Percentiles rank a stretch among this genome's conserved stretches.
phyloP scores from a whole-genome alignment of 2,113 vertebrate species.

The Chelonoidis abingdonii region DNA sequence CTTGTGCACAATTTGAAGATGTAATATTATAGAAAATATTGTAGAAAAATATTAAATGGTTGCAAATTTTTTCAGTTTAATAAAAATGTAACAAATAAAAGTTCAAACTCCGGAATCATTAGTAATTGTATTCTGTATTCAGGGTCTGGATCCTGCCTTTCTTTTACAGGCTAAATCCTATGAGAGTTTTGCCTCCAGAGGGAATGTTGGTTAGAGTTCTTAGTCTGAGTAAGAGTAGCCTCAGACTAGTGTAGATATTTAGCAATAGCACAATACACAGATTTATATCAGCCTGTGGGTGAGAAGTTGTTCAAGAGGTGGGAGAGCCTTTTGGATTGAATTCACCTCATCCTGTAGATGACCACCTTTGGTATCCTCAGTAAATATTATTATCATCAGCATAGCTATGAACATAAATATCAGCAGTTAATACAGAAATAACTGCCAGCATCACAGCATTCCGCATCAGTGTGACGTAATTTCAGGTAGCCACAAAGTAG shows the following conservation, averaged over 20 bases:
- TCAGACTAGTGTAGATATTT: neutral
- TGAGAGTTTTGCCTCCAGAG: neutral
- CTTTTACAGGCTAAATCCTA: neutral
- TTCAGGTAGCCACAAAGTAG: neutral
- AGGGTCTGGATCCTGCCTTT: neutral
- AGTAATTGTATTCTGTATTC: neutral
- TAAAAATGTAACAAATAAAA: neutral
- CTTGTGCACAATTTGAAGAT: neutral
- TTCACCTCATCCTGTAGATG: neutral
- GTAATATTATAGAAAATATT: neutral
- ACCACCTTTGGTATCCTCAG: neutral
- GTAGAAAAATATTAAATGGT: neutral
- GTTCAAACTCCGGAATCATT: neutral
- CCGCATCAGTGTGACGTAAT: neutral
- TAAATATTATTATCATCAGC: neutral
- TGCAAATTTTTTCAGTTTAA: neutral
- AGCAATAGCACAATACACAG: neutral
- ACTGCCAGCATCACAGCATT: neutral
- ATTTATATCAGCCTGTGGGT: neutral
- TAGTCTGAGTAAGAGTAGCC: neutral
- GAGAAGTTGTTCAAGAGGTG: neutral
- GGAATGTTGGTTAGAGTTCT: neutral
- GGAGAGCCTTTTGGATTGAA: neutral
- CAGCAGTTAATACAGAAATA: neutral
- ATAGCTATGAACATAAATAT: neutral